These are phyloP conservation scores for Penaeus japonicus DNA, from an alignment of 1,140 invertebrate genomes.

Conservation along the genomic window DNA sequence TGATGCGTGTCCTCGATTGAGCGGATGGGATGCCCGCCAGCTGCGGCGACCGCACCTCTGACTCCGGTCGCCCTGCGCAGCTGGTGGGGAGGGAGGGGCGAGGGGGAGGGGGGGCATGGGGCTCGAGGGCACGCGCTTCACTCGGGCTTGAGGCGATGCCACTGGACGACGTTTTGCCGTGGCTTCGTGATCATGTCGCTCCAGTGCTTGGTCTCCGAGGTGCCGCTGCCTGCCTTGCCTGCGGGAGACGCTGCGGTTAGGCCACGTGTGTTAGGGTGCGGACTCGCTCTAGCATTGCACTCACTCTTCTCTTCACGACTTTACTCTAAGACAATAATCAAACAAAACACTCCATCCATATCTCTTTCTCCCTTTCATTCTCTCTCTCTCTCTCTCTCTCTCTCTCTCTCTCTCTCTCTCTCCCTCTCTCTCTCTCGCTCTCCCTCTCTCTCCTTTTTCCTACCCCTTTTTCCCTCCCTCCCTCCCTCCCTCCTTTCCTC, in stretches of 20 bases:
- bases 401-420: not conserved
- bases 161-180: constrained; percentile 88
- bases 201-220: constrained; percentile 92
- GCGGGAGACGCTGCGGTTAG: constrained; percentile 41
- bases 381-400: too few species aligned
- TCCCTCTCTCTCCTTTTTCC: not conserved
- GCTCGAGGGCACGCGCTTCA: constrained; percentile 41
- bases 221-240: constrained; percentile 91
- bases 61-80: not conserved
- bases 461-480: not conserved
- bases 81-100: not conserved
- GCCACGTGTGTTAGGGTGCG: too few species aligned
- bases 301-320: too few species aligned
- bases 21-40: constrained; percentile 14
- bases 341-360: too few species aligned
- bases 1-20: not conserved
- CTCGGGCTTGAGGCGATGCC: constrained; percentile 73
- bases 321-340: too few species aligned
- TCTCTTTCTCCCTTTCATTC: too few species aligned
- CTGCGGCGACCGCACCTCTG: not conserved
- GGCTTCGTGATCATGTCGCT: constrained; percentile 97
- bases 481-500: not conserved
- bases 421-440: not conserved
- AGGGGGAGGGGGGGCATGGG: not conserved
- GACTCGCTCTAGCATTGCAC: too few species aligned